phyloP scores from a whole-genome alignment of 2,113 vertebrate genomes.

The Ancistrus triradiatus region DNA sequence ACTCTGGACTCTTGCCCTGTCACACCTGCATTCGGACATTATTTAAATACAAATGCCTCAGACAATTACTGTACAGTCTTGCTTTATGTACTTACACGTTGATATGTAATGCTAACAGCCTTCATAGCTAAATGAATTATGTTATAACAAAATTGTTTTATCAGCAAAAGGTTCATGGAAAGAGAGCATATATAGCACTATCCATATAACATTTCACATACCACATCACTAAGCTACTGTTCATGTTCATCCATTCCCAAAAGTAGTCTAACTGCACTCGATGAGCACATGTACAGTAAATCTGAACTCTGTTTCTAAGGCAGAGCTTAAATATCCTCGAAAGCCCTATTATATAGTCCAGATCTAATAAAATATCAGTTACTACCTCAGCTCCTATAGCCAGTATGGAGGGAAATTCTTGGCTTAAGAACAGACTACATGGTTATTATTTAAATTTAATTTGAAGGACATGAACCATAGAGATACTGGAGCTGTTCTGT shows the following conservation, averaged over 20 bases:
- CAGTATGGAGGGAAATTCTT: conserved; percentile 55
- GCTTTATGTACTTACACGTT: too few relatives aligned
- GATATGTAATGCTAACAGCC: too few relatives aligned
- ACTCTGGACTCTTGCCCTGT: too few relatives aligned
- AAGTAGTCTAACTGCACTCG: not conserved
- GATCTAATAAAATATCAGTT: conserved; percentile 51
- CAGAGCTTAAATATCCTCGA: conserved; percentile 54
- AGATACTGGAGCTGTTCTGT: conserved; percentile 46
- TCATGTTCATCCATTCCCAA: conserved; percentile 8
- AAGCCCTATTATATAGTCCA: conserved; percentile 51
- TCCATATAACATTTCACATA: too few relatives aligned
- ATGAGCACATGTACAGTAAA: conserved; percentile 22
- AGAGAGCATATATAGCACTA: too few relatives aligned
- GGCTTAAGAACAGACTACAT: conserved; percentile 45
- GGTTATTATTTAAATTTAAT: conserved; percentile 55
- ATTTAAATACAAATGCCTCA: too few relatives aligned
- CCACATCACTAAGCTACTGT: too few relatives aligned
- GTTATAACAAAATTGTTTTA: too few relatives aligned
- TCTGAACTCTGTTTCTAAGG: conserved; percentile 28
- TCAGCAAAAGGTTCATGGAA: too few relatives aligned
- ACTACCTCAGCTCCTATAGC: conserved; percentile 49
- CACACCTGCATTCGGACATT: too few relatives aligned
- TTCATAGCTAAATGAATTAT: too few relatives aligned
- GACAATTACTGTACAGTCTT: too few relatives aligned
- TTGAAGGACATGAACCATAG: conserved; percentile 55